Conservation (phyloP, 1,140 invertebrate species). For the Pseudachorutes palmiensis region DNA sequence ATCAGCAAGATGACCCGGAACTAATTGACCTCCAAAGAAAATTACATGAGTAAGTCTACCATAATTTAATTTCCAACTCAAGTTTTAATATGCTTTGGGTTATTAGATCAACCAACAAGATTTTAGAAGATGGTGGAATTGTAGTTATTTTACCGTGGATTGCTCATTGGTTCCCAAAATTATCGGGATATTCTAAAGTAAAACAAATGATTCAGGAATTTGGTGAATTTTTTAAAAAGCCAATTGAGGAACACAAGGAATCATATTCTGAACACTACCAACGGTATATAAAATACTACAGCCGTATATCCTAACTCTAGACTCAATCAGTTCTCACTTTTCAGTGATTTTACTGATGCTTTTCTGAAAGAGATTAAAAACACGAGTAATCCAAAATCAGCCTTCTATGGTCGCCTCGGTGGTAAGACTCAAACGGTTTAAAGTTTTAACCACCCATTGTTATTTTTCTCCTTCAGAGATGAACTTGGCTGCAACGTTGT, state of each 20-base stretch:
- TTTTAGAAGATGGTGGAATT: background rate
- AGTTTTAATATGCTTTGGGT: too few relatives aligned
- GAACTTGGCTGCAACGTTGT: background rate
- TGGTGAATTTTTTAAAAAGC: background rate
- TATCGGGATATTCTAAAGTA: background rate
- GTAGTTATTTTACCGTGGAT: constrained; percentile 11
- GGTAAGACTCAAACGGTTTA: constrained; percentile 11
- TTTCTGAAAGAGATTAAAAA: constrained; percentile 22
- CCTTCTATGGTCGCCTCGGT: constrained; percentile 16
- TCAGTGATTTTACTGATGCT: constrained; percentile 23
- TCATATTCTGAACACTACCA: constrained; percentile 3
- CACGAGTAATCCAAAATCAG: constrained; percentile 19
- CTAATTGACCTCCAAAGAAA: constrained; percentile 3
- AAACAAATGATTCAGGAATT: background rate
- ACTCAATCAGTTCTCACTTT: background rate
- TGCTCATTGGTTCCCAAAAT: constrained; percentile 1
- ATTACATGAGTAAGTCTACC: background rate
- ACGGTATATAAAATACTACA: background rate
- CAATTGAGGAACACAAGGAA: constrained; percentile 1
- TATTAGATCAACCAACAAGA: background rate
- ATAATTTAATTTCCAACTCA: background rate
- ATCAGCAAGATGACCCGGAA: constrained; percentile 13
- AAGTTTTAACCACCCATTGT: background rate
- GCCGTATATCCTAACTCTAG: background rate
- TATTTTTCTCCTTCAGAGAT: background rate